Evolutionary conservation across 2,888 invertebrate species (phyloP).

Genomic region (Buathra laborator): DNA sequence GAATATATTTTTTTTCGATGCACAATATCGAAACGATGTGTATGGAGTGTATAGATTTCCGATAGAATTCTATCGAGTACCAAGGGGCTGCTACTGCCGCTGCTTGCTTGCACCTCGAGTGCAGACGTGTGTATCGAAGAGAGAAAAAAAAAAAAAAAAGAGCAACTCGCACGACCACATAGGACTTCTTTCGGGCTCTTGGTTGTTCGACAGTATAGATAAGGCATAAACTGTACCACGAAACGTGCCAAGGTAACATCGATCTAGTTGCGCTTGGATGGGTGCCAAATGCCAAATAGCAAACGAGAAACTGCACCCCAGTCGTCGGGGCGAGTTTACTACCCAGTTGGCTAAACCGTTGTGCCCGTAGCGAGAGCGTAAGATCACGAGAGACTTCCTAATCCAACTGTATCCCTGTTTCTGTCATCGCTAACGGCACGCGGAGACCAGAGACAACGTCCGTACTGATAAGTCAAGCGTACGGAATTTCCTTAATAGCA

Average conservation of each 20-base stretch:
- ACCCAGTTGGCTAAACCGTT: constrained; percentile 50
- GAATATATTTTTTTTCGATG: background rate
- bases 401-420: constrained; percentile 59
- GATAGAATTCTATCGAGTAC: constrained; percentile 14
- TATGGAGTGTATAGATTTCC: constrained; percentile 7
- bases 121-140: constrained; percentile 22
- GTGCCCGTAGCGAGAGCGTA: background rate
- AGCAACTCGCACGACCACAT: constrained; percentile 33
- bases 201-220: constrained; percentile 55
- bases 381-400: constrained; percentile 57
- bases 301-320: constrained; percentile 60
- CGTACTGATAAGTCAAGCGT: constrained; percentile 42
- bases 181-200: constrained; percentile 54
- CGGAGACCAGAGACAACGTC: background rate
- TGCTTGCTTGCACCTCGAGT: constrained; percentile 11
- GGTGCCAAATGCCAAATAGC: constrained; percentile 77
- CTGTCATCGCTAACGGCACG: constrained; percentile 48
- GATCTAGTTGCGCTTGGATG: constrained; percentile 81
- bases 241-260: constrained; percentile 80
- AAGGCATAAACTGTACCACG: constrained; percentile 60
- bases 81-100: background rate
- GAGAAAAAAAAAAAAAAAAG: constrained; percentile 35
- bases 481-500: constrained; percentile 51
- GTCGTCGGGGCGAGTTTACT: constrained; percentile 22
- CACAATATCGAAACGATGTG: constrained; percentile 1